Evolutionary conservation across 2,888 invertebrate species (phyloP), one percentile per base, ranked within the genome.

Genomic region (Kryphioiulus occultus): DNA sequence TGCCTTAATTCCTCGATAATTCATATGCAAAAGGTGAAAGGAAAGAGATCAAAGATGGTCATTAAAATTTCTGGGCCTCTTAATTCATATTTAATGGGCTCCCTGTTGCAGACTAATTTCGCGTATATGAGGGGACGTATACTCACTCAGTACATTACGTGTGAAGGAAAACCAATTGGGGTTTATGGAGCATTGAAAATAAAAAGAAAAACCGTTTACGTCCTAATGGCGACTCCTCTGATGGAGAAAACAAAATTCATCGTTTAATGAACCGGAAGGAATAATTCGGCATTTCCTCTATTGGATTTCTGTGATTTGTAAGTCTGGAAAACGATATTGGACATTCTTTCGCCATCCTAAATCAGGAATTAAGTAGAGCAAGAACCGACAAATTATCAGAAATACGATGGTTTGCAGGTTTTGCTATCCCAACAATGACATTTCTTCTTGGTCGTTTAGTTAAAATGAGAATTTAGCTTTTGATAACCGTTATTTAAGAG

Each of bases 11-110:
- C 59, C 19, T 68, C 59, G 59, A 68, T 68, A 68, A 68, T 68
- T 10, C 59, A 68, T 68, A 68, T 22, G 22, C 59, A 68, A 68
- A 68, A 68, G 59, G 59, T 68, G 59, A 68, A 68, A 68, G 59
- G 59, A 68, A 68, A 19, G 59, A 68, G 59, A 68, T 22, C 59
- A 68, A 22, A 68, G 59, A 19, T 68, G 59, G 59, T 68, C 59
- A 22, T 68, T 22, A 68, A 68, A 68, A 68, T 68, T 68, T 68
- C 59, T 68, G 59, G 59, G 59, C 59, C 22, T 68, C 59, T 68
- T 68, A 68, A 68, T 68, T 68, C 59, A 68, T 68, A 22, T 68
- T 68, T 68, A 68, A 68, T 68, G 59, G 59, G 59, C 59, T 68
- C 59, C 22, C 59, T 68, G 59, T 68, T 68, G 59, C 59, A 68